A percentile compares a stretch with the other conserved stretches of the same genome.
phyloP scores from a whole-genome alignment of 2,113 vertebrate genomes.

The Corvus moneduloides region DNA sequence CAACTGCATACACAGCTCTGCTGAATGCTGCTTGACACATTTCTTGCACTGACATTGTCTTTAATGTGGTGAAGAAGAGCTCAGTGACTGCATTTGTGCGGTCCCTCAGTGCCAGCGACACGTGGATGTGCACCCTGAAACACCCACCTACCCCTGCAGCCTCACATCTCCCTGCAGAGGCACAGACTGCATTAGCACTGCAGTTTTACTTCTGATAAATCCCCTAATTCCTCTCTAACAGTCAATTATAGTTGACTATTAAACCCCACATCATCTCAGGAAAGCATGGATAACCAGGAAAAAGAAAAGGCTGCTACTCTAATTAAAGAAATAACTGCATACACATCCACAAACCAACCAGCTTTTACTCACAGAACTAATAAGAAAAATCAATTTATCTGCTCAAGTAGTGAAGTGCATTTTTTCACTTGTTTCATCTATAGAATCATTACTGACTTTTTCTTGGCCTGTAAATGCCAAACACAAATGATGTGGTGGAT shows the following conservation, averaged over 20 bases:
- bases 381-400: neutral
- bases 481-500: neutral
- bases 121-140: fast-evolving
- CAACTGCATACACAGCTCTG: neutral
- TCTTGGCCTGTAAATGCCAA: neutral
- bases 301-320: neutral
- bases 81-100: neutral
- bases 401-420: neutral
- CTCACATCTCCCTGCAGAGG: neutral
- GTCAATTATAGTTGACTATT: neutral
- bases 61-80: neutral
- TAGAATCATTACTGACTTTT: slow-evolving; percentile 10
- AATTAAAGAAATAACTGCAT: neutral
- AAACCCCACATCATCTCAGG: neutral
- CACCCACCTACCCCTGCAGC: neutral
- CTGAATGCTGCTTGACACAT: neutral
- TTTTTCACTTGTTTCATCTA: neutral
- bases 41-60: neutral
- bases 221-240: neutral
- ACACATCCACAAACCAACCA: neutral
- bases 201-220: neutral
- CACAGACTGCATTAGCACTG: neutral
- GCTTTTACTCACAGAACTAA: neutral
- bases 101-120: fast-evolving
- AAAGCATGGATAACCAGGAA: neutral